These are phyloP conservation scores for Biston betularia DNA, from an alignment of 2,888 invertebrate genomes.

Conservation along the genomic window DNA sequence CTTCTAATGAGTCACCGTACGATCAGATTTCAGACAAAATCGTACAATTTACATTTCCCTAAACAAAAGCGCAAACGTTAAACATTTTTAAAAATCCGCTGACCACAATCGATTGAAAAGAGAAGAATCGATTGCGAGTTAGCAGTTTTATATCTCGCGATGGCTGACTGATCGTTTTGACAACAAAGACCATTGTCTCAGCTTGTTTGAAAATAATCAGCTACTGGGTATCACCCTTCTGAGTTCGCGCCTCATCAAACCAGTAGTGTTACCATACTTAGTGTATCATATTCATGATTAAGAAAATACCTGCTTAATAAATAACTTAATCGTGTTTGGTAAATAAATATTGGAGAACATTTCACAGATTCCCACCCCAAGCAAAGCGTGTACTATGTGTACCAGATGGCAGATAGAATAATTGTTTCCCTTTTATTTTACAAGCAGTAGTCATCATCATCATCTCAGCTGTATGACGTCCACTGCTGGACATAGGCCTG, in stretches of 20 bases:
- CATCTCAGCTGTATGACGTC: too few species aligned
- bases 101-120: slow-evolving; percentile 62
- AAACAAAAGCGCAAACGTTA: slow-evolving; percentile 14
- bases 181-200: slow-evolving; percentile 79
- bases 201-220: slow-evolving; percentile 73
- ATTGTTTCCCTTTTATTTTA: too few species aligned
- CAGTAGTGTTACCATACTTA: not conserved
- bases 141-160: slow-evolving; percentile 64
- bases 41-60: not conserved
- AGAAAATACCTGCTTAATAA: too few species aligned
- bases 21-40: not conserved
- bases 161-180: slow-evolving; percentile 69
- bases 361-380: too few species aligned
- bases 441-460: too few species aligned
- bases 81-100: slow-evolving; percentile 41
- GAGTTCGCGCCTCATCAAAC: slow-evolving; percentile 18
- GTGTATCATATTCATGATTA: not conserved
- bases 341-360: too few species aligned
- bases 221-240: slow-evolving; percentile 59
- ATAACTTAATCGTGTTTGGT: too few species aligned
- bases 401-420: too few species aligned
- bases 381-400: too few species aligned
- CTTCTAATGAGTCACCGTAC: slow-evolving; percentile 5
- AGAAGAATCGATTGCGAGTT: slow-evolving; percentile 64
- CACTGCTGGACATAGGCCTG: too few species aligned